phyloP scores from a whole-genome alignment of 2,888 invertebrate species.

The Octodonta nipae region DNA sequence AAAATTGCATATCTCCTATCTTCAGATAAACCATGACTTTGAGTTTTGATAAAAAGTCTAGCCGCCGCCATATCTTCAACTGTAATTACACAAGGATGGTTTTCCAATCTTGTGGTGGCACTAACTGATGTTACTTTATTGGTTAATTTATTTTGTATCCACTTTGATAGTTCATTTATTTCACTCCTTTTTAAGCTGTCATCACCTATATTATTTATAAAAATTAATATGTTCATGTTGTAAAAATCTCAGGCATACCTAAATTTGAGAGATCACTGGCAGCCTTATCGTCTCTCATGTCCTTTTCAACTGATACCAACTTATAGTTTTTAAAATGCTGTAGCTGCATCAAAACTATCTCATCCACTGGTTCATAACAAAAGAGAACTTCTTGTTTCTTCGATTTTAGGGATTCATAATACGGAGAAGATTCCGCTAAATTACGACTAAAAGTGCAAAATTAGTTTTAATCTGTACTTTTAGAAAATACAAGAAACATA shows the following conservation, averaged over 20 bases:
- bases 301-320: conserved; percentile 84
- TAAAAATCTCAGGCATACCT: conserved; percentile 36
- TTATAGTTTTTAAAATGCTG: conserved; percentile 63
- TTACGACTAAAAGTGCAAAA: conserved; percentile 54
- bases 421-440: conserved; percentile 87
- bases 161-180: conserved; percentile 64
- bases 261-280: conserved; percentile 45
- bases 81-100: conserved; percentile 87
- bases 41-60: conserved; percentile 83
- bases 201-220: conserved; percentile 43
- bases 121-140: conserved; percentile 74
- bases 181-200: conserved; percentile 61
- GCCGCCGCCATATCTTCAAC: conserved; percentile 96
- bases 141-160: conserved; percentile 61
- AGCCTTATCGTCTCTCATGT: conserved; percentile 64
- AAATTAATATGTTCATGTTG: not conserved
- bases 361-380: conserved; percentile 95
- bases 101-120: conserved; percentile 69
- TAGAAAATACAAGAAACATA: not conserved
- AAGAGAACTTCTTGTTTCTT: conserved; percentile 83
- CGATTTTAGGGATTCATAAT: conserved; percentile 82
- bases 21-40: conserved; percentile 67
- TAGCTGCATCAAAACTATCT: conserved; percentile 81
- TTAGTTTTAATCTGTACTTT: not conserved
- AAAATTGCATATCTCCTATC: conserved; percentile 74